Conservation (phyloP, 2,797 vertebrate species). For the Hemibagrus guttatus region DNA sequence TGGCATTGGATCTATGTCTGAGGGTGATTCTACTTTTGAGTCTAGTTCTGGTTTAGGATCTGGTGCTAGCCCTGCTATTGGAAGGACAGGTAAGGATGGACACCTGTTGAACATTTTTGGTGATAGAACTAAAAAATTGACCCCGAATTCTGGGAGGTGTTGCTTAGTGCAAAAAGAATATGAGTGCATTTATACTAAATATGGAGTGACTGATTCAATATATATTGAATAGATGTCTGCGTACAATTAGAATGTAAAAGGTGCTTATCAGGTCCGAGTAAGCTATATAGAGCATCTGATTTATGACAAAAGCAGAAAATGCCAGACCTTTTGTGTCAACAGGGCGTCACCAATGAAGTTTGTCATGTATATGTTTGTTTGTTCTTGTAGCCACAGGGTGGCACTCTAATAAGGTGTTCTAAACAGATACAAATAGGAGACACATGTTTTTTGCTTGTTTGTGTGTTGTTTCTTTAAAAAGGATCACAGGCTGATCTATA, state of each 20-base stretch:
- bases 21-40: neutral
- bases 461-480: neutral
- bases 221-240: neutral
- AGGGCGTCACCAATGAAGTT: neutral
- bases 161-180: too few relatives aligned
- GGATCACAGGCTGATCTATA: neutral
- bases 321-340: neutral
- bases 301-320: neutral
- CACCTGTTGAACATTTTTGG: neutral
- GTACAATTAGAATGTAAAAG: neutral
- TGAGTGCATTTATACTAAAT: too few relatives aligned
- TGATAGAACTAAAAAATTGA: neutral
- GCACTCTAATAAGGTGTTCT: conserved; percentile 1
- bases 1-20: conserved; percentile 23
- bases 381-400: neutral
- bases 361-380: neutral
- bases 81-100: conserved; percentile 15
- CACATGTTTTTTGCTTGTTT: neutral
- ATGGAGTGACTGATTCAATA: too few relatives aligned
- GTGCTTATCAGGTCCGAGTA: neutral
- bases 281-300: neutral
- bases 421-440: neutral
- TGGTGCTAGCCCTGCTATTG: neutral
- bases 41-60: neutral
- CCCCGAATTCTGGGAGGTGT: too few relatives aligned